phyloP scores from a whole-genome alignment of 2,113 vertebrate genomes.

The Lampris incognitus region DNA sequence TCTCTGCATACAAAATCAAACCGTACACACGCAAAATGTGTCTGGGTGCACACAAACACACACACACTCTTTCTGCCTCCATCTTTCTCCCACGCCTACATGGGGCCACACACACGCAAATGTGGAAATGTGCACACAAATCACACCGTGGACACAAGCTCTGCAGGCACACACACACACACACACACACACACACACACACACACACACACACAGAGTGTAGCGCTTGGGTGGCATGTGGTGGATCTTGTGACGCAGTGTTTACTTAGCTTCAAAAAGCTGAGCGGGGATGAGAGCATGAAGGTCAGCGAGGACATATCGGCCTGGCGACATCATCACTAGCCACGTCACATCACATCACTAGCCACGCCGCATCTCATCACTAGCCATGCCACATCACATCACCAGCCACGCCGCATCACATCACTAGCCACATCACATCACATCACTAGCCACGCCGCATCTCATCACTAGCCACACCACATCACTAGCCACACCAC shows the following conservation, averaged over 20 bases:
- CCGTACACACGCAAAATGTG: no score
- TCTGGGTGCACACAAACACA: not conserved
- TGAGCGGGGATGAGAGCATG: constrained; percentile 67
- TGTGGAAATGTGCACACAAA: not conserved
- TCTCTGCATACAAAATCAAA: no score
- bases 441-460: no score
- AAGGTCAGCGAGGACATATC: constrained; percentile 69
- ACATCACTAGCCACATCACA: no score
- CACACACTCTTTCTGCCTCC: constrained; percentile 35
- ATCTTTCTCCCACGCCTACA: constrained; percentile 2
- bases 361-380: no score
- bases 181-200: constrained; percentile 55
- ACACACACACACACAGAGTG: constrained; percentile 57
- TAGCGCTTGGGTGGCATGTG: constrained; percentile 74
- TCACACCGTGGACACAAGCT: not conserved
- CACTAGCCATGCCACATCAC: no score
- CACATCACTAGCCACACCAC: no score
- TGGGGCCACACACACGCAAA: constrained; percentile 23
- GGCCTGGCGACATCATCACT: constrained; percentile 53
- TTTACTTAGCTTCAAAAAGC: constrained; percentile 77
- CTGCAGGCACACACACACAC: constrained; percentile 42
- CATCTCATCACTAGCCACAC: no score
- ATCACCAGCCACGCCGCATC: no score
- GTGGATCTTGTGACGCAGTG: constrained; percentile 72
- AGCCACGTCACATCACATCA: not conserved